Conservation (phyloP, 1,140 invertebrate genomes). For the Triops cancriformis region DNA sequence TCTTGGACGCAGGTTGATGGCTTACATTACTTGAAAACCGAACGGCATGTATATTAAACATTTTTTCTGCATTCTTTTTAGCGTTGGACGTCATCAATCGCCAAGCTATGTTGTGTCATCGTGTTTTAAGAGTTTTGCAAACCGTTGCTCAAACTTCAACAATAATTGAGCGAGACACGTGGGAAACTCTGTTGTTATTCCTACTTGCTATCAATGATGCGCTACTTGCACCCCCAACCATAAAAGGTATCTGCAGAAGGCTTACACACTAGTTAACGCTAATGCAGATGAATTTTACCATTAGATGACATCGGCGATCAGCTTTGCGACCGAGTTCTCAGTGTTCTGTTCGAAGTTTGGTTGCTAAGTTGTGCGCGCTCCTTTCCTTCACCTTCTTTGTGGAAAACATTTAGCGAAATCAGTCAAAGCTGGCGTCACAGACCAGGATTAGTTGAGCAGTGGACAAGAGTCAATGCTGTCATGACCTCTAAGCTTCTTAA, state of each 20-base stretch:
- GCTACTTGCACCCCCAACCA: conserved; percentile 77
- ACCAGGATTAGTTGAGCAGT: conserved; percentile 82
- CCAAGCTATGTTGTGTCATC: conserved; percentile 90
- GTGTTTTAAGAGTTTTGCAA: conserved; percentile 81
- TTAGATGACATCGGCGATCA: conserved; percentile 87
- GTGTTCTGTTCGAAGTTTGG: conserved; percentile 92
- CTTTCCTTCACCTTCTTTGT: conserved; percentile 85
- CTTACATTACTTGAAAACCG: conserved; percentile 11
- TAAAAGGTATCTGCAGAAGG: conserved; percentile 50
- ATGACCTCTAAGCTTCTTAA: conserved; percentile 72
- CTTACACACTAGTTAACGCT: background rate
- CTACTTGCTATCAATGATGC: conserved; percentile 87
- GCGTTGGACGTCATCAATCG: conserved; percentile 79
- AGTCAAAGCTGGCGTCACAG: conserved; percentile 89
- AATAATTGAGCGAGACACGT: conserved; percentile 72
- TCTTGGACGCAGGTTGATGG: conserved; percentile 16
- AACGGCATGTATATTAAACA: conserved; percentile 27
- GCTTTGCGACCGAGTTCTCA: conserved; percentile 83
- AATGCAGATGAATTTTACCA: background rate
- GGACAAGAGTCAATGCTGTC: conserved; percentile 85
- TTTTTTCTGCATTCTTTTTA: conserved; percentile 38
- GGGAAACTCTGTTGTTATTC: conserved; percentile 82
- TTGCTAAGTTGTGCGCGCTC: conserved; percentile 79
- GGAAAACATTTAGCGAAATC: conserved; percentile 90
- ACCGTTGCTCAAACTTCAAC: conserved; percentile 72